Conservation (phyloP, 2,113 vertebrate species). For the Ageneiosus marmoratus region DNA sequence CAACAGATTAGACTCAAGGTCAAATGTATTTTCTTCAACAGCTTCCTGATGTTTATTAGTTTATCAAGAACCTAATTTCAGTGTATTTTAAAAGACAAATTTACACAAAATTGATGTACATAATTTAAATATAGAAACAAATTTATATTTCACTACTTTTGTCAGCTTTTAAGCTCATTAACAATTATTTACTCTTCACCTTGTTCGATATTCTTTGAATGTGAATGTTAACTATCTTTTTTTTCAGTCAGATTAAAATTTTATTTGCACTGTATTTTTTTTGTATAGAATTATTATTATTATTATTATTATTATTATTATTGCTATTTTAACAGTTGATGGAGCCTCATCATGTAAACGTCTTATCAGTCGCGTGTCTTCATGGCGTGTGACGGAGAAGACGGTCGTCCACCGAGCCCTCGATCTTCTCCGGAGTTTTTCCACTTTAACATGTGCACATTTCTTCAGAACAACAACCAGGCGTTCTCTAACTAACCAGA, state of each 20-base stretch:
- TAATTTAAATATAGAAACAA: neutral
- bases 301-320: conserved; percentile 24
- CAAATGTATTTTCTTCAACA: neutral
- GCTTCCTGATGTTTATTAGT: no score
- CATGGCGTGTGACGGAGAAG: conserved; percentile 1
- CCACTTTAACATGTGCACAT: conserved; percentile 57
- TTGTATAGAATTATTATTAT: conserved; percentile 58
- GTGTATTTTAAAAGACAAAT: no score
- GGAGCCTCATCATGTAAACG: conserved; percentile 44
- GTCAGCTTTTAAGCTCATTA: neutral
- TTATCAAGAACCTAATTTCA: no score
- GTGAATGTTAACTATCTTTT: conserved; percentile 62
- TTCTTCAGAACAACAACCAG: conserved; percentile 29
- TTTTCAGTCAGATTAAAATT: conserved; percentile 34
- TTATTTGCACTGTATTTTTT: conserved; percentile 46
- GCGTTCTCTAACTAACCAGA: conserved; percentile 44
- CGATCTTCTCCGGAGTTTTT: conserved; percentile 35
- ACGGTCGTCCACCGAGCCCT: conserved; percentile 44
- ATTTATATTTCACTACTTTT: neutral
- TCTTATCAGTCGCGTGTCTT: conserved; percentile 2
- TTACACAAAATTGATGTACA: neutral
- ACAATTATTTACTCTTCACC: neutral
- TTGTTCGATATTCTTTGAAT: conserved; percentile 47
- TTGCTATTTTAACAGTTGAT: conserved; percentile 46
- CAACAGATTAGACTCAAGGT: neutral